Evolutionary conservation across 2,113 vertebrate genomes (phyloP), one percentile per base, ranked within the genome.

Genomic region (Hydropotes inermis): DNA sequence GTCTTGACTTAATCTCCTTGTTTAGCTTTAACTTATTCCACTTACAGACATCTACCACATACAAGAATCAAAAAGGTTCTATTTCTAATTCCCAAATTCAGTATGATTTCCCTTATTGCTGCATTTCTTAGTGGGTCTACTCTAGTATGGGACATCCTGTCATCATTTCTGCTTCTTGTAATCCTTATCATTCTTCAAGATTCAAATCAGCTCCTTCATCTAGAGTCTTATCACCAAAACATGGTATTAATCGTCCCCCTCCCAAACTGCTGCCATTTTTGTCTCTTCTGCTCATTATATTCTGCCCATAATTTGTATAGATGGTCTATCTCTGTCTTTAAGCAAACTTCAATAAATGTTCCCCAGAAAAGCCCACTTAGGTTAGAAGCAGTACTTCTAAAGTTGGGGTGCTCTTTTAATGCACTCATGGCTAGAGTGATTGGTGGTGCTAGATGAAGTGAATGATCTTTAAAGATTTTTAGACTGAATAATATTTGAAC

Each of bases 241-340:
- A n/a, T 60, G 15, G 23, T 27, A 39, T 6, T 3, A 81, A 50
- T 39, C 25, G 0, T 15, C 11, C 2, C 1, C 0, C 5, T 55
- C 6, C 8, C 25, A 81, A 76, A 16, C 13, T 81, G 10, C 15
- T 57, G 21, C 14, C 23, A 6, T 50, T 47, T 58, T 4, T 54
- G 2, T 13, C 21, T 89, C 2, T n/a, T 70, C 45, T 87, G 4
- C 17, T 54, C 8, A 27, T n/a, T 92, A 6, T 50, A 78, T 82
- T 30, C 16, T 87, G 16, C 9, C 15, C 16, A 3, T 55, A 47
- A 23, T 55, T 64, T 89, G 61, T 27, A 54, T 0, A 57, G 25
- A 16, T 30, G 1, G 1, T 12, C 7, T 67, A 4, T 54, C 9
- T 9, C 4, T 67, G 4, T 58, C 12, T 33, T 97, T 43, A 64